Base-by-base conservation (phyloP, 1,140 invertebrate genomes). In the Bombus breviceps region DNA sequence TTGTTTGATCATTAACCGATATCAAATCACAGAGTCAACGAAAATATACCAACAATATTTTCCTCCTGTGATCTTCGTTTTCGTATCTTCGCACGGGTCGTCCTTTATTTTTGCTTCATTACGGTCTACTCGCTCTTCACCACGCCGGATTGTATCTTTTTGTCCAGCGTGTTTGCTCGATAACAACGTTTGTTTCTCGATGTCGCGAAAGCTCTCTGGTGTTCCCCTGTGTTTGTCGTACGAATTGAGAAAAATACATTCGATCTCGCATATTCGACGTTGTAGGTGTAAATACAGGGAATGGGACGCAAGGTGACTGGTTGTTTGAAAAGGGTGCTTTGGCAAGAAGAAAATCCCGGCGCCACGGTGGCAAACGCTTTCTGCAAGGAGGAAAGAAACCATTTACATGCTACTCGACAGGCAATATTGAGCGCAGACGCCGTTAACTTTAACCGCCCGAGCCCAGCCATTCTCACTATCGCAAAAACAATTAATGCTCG, bases 401-500 rank as follows among this genome's bases (percentile, higher is more conserved):
- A 89, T 92, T 93, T 90, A 89, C 88, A 91, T 89, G 92, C 91
- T 90, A 89, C 92, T 93, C 93, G 81, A 89, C 83, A 88, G 83
- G 79, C 84, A 91, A 92, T 89, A 92, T 91, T 80, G 81, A 88
- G 81, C 85, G 90, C 90, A 90, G 90, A 88, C 87, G 90, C 84
- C 91, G 90, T 94, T 92, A 93, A 92, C 89, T 92, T 92, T 92
- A 92, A 92, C 90, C 88, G 88, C 89, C 89, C 83, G 87, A 62
- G 87, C 89, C 85, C 81, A 90, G 92, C 92, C 92, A 93, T 94
- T 94, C 88, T 92, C 93, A 91, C 93, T 95, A 95, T 95, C 93
- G 92, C 94, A 94, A 95, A 95, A 95, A 95, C 94, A 95, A 95
- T 95, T 95, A 94, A 94, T 94, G 93, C 93, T 93, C 93, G 93